A percentile compares a stretch with the other conserved stretches of the same genome.
These are phyloP conservation scores for Oreochromis aureus DNA, from an alignment of 2,113 vertebrate species.

Conservation along the genomic window DNA sequence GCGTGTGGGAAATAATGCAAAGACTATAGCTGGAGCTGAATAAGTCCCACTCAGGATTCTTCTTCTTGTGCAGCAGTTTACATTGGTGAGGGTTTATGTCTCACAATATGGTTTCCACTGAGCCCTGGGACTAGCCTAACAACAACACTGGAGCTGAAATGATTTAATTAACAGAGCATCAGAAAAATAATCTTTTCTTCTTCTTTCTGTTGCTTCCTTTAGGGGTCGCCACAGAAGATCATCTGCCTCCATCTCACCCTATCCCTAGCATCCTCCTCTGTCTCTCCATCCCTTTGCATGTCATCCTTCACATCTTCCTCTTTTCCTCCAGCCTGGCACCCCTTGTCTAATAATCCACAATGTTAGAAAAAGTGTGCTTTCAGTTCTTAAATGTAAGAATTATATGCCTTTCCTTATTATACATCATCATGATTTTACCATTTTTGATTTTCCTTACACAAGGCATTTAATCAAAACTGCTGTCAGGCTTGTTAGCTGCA, in stretches of 20 bases:
- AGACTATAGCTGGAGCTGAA: neutral
- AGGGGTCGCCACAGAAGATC: neutral
- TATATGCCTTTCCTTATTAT: neutral
- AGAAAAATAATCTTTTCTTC: neutral
- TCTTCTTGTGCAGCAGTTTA: neutral
- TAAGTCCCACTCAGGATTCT: neutral
- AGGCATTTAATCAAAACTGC: neutral
- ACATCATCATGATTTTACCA: neutral
- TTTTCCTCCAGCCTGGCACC: neutral
- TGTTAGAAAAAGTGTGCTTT: neutral
- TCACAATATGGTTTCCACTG: neutral
- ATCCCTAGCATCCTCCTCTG: neutral
- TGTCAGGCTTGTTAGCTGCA: neutral
- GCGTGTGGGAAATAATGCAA: slow-evolving; percentile 13
- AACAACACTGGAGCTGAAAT: neutral
- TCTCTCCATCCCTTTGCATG: neutral
- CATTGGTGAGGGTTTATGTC: neutral
- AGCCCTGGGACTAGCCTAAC: neutral
- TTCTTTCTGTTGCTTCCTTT: neutral
- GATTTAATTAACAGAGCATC: neutral
- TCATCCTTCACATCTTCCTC: neutral
- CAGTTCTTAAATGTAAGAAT: neutral
- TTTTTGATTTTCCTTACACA: neutral
- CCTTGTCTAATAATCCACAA: neutral
- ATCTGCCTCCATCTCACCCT: neutral